Base-by-base conservation (phyloP, 2,888 invertebrate genomes). In the Luffia ferchaultella region DNA sequence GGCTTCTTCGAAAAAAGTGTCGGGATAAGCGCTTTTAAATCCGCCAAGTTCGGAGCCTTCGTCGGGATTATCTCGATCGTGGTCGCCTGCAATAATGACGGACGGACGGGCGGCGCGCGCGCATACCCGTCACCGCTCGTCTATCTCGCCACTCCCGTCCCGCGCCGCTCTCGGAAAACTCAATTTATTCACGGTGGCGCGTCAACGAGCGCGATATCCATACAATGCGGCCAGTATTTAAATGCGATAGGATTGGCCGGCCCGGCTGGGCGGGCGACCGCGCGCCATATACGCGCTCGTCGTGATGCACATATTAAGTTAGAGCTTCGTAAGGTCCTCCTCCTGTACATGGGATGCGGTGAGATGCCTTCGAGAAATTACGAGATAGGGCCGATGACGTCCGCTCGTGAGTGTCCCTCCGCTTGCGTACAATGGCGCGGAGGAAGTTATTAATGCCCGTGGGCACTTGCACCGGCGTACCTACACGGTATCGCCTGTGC, bases 241-340 rank as follows among this genome's bases (percentile, higher is more conserved):
- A 77, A 79, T 78, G 71, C 70, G 70, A 74, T 74, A 76, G 79
- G 78, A 79, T 80, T 80, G 80, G 82, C 66, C 71, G 68, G 63
- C 59, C 64, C 65, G 65, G 49, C n/a, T n/a, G 76, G 76, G 73
- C 72, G 71, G 61, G 47, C 40, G 40, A 44, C 20, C 49, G 60
- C 62, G 63, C 61, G 62, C 82, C 79, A 78, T 80, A 80, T 82
- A 80, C 67, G 79, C 72, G 68, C 55, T 61, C 60, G 69, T 82
- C 82, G 82, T 82, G 82, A 79, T 76, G 82, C 82, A 82, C 80
- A 83, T 83, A 83, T 83, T 83, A 82, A 83, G 79, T 78, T 77
- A 72, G 74, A 64, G 67, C 58, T 57, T 66, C 20, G 40, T 47
- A 47, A 47, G 47, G 47, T n/a, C 16, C 30, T 50, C 45, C 50